Percentiles rank a stretch among this genome's conserved stretches.
Conservation (phyloP, 2,888 invertebrate species). For the Tipula confusa region DNA sequence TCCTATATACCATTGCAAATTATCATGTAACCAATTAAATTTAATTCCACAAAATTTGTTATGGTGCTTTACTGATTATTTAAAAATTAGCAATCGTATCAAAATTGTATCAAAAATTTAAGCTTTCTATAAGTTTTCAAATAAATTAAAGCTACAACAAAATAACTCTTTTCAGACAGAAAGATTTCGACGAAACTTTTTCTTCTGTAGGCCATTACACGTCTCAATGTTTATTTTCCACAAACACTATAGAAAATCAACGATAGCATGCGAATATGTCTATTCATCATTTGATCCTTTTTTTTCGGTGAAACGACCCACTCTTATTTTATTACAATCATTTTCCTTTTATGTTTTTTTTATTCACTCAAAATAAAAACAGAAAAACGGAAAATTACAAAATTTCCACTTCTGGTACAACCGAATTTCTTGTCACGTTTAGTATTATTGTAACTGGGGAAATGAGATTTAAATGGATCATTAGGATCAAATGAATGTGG, state of each 20-base stretch:
- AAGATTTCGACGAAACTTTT: no score
- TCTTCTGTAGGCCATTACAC: not conserved
- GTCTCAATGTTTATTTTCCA: not conserved
- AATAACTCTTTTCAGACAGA: no score
- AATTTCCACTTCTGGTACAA: conserved; percentile 25
- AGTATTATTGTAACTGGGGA: conserved; percentile 17
- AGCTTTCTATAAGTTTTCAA: no score
- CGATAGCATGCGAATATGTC: not conserved
- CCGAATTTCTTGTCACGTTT: conserved; percentile 20
- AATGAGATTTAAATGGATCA: conserved; percentile 25
- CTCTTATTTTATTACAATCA: conserved; percentile 8
- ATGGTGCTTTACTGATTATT: no score
- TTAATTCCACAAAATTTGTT: no score
- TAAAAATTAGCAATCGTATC: no score
- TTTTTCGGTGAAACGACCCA: not conserved
- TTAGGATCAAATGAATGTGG: not conserved
- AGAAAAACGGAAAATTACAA: not conserved
- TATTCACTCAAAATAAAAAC: not conserved
- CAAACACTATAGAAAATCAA: not conserved
- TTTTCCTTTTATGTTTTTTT: not conserved
- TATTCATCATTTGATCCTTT: not conserved
- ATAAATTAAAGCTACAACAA: no score
- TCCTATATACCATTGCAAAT: no score
- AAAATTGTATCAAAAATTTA: no score
- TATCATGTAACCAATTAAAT: no score